Conservation (phyloP, 2,888 invertebrate genomes). For the Pecten maximus region DNA sequence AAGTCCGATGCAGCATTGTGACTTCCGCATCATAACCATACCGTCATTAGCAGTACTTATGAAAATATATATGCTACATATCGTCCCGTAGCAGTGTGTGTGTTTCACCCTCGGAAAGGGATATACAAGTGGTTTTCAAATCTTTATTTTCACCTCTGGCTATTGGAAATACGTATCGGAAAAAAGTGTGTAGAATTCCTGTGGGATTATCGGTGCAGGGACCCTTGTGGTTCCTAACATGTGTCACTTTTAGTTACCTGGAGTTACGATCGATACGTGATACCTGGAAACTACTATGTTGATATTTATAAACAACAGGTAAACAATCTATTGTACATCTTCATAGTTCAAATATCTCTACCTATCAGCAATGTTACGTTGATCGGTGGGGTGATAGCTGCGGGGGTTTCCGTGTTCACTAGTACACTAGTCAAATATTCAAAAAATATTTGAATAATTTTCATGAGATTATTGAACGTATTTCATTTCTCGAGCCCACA, state of each 20-base stretch:
- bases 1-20: neutral
- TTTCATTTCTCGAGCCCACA: neutral
- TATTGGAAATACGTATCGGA: neutral
- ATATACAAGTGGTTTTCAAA: neutral
- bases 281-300: neutral
- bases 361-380: neutral
- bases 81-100: neutral
- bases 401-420: neutral
- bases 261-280: neutral
- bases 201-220: neutral
- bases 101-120: neutral
- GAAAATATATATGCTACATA: neutral
- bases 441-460: neutral
- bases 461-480: neutral
- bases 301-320: neutral
- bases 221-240: neutral
- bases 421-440: neutral
- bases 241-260: neutral
- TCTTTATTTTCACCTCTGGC: neutral
- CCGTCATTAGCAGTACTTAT: neutral
- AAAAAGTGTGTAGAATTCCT: neutral
- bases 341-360: neutral
- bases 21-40: neutral
- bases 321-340: constrained; percentile 13
- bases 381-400: neutral